Evolutionary conservation across 2,113 vertebrate species (phyloP).

Genomic region (Brachyhypopomus occidentalis): DNA sequence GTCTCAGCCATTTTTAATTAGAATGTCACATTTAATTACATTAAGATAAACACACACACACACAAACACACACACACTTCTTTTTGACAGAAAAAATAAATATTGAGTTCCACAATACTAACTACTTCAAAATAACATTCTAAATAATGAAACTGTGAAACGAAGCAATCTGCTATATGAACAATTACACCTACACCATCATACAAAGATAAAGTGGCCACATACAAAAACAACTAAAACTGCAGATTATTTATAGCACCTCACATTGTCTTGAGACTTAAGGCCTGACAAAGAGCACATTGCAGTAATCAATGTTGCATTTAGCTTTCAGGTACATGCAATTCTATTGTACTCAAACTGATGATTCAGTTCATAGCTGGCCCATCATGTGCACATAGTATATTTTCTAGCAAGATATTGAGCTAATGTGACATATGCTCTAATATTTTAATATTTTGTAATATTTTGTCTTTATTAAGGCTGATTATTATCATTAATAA

Average conservation of each 20-base stretch:
- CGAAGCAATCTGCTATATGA: not conserved
- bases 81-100: not conserved
- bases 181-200: not conserved
- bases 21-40: conserved; percentile 25
- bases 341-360: not conserved
- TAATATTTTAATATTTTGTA: not conserved
- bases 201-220: not conserved
- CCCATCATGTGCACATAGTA: not conserved
- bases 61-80: not conserved
- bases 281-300: conserved; percentile 4
- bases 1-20: conserved; percentile 22
- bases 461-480: not conserved
- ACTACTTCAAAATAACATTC: not conserved
- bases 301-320: conserved; percentile 30
- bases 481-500: no score
- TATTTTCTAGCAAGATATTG: not conserved
- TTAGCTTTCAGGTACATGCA: conserved; percentile 27
- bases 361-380: not conserved
- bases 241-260: conserved; percentile 36
- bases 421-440: not conserved
- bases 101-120: not conserved
- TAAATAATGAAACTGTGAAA: conserved; percentile 3
- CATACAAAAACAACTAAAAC: conserved; percentile 16
- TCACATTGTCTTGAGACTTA: not conserved
- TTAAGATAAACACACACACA: conserved; percentile 1